Evolutionary conservation across 2,888 invertebrate species (phyloP).

Genomic region (Gnatocerus cornutus): DNA sequence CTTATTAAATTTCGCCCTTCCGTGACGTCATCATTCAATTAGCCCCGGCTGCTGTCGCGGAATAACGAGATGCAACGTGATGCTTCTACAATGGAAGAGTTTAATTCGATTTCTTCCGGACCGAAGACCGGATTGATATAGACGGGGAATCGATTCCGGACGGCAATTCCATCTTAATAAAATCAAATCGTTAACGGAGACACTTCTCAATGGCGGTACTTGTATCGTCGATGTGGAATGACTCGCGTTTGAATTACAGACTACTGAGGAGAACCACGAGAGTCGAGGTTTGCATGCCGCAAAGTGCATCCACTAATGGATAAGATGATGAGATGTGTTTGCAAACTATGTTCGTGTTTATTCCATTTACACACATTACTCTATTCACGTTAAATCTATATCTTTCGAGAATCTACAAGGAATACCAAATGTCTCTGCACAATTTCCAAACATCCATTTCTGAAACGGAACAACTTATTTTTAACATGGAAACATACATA

Average conservation of each 20-base stretch:
- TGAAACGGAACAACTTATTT: not conserved
- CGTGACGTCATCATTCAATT: slow-evolving; percentile 66
- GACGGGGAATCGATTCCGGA: slow-evolving; percentile 46
- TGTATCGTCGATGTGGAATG: slow-evolving; percentile 18
- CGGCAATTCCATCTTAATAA: slow-evolving; percentile 44
- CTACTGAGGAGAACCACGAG: slow-evolving; percentile 14
- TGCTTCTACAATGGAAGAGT: slow-evolving; percentile 62
- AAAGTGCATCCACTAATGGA: slow-evolving; percentile 54
- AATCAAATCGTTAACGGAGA: slow-evolving; percentile 43
- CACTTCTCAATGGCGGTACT: slow-evolving; percentile 8
- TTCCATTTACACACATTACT: slow-evolving; percentile 51
- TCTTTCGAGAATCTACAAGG: slow-evolving; percentile 3
- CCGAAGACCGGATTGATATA: slow-evolving; percentile 54
- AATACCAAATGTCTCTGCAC: slow-evolving; percentile 26
- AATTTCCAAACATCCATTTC: not conserved
- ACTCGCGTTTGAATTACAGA: slow-evolving; percentile 30
- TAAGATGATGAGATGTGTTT: slow-evolving; percentile 52
- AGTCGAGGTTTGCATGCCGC: slow-evolving; percentile 39
- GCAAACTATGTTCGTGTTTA: slow-evolving; percentile 50
- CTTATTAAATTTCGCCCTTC: slow-evolving; percentile 51
- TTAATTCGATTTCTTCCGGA: slow-evolving; percentile 63
- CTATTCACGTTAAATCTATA: slow-evolving; percentile 38
- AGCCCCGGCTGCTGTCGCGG: slow-evolving; percentile 59
- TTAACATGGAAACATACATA: not conserved
- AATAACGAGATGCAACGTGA: slow-evolving; percentile 66